A percentile compares a stretch with the other conserved stretches of the same genome.
phyloP scores from a whole-genome alignment of 2,888 invertebrate genomes.

The Eledone cirrhosa region DNA sequence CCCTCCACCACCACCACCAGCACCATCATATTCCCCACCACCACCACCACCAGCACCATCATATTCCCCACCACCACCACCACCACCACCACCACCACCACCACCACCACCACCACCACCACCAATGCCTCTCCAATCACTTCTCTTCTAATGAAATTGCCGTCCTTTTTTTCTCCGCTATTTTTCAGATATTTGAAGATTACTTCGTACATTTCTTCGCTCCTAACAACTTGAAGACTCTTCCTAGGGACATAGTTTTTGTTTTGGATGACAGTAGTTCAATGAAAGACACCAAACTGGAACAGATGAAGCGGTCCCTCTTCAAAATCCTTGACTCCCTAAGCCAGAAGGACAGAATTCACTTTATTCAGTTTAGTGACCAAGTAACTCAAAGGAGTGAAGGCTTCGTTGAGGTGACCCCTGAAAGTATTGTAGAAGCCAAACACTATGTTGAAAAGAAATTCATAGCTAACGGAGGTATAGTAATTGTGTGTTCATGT shows the following conservation, averaged over 20 bases:
- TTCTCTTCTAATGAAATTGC: too few species aligned
- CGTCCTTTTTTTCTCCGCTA: neutral
- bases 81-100: too few species aligned
- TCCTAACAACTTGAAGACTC: neutral
- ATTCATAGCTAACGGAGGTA: neutral
- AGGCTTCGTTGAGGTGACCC: neutral
- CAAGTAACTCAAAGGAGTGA: neutral
- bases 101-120: too few species aligned
- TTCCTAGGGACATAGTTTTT: conserved; percentile 6
- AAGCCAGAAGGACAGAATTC: neutral
- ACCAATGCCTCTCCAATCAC: too few species aligned
- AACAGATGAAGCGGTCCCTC: conserved; percentile 3
- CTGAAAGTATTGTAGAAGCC: neutral
- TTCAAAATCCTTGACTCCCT: neutral
- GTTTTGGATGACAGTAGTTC: conserved; percentile 9
- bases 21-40: too few species aligned
- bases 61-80: too few species aligned
- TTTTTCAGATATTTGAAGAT: neutral
- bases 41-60: too few species aligned
- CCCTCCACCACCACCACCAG: too few species aligned
- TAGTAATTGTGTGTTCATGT: neutral
- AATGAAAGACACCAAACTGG: neutral
- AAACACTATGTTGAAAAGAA: neutral
- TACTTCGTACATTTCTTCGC: conserved; percentile 3
- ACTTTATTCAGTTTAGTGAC: neutral